Evolutionary conservation across 2,113 vertebrate genomes (phyloP), one percentile per base, ranked within the genome.

Genomic region (Python bivittatus): DNA sequence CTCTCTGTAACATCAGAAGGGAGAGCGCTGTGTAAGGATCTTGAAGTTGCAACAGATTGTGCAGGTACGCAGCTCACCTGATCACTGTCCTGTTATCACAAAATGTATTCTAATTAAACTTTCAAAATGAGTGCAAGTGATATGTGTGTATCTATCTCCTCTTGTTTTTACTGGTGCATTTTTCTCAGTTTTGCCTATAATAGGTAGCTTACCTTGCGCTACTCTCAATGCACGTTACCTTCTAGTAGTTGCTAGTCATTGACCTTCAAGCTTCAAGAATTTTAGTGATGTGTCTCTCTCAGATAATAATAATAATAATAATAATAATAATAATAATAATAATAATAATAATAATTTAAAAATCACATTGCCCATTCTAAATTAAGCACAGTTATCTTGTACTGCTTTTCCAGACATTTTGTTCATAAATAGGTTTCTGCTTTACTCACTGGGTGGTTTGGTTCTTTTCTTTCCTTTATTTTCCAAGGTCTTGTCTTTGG

Each of bases 401-500:
- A 2, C 8, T 89, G 68, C 3, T n/a, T 87, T 87, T 38, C 23
- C 23, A 53, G 48, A 25, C 52, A 53, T 6, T 2, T 48, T 85
- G 23, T 53, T 85, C 84, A 52, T 48, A 84, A 84, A 84, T 48
- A 86, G 12, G 2, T 86, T 60, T 54, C 90, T 94, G 60, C 83
- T n/a, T 95, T 68, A 96, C 44, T 12, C 53, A 38, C 0, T 90
- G 0, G 91, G 15, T 94, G 92, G 95, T 9, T 84, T n/a, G 33
- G n/a, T 58, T 1, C 12, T 42, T 44, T n/a, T 42, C 2, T 88
- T 38, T 27, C 15, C 22, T 84, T 33, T 12, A 15, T 33, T 88
- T 42, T 94, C 92, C 60, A 95, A 99, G 99, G 99, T 99, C 91
- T 97, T 99, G 85, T 99, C 99, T 23, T 97, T 99, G 84, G 99